A percentile compares a stretch with the other conserved stretches of the same genome.
Evolutionary conservation across 2,797 vertebrate species (phyloP).

Genomic region (Oceanodroma leucorhoa): DNA sequence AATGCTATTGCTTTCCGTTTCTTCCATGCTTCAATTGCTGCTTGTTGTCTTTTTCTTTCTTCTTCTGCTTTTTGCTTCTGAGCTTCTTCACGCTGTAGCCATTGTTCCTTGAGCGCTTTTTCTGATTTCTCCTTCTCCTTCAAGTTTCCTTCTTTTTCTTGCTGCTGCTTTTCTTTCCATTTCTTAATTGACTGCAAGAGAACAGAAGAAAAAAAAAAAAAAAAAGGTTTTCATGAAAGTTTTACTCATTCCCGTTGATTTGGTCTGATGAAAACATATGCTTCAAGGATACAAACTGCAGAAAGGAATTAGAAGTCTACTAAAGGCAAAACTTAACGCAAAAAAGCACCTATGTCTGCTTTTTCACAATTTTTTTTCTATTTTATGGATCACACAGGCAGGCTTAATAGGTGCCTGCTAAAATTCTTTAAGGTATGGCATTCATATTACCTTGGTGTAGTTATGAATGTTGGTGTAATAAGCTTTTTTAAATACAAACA

Average conservation of each 20-base stretch:
- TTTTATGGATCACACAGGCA: neutral
- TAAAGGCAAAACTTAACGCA: neutral
- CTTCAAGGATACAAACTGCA: neutral
- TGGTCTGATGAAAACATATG: neutral
- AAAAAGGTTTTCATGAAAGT: neutral
- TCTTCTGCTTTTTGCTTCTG: slow-evolving; percentile 77
- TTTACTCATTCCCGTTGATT: neutral
- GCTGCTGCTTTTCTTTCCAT: slow-evolving; percentile 83
- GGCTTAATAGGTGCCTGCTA: neutral
- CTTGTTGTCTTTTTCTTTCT: slow-evolving; percentile 75
- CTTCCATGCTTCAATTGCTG: slow-evolving; percentile 81
- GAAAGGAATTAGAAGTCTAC: neutral
- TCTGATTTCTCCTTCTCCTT: slow-evolving; percentile 75
- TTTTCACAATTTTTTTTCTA: neutral
- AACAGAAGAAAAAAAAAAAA: too few species aligned
- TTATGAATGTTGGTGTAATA: neutral
- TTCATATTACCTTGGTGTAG: neutral
- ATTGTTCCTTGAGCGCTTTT: slow-evolving; percentile 50
- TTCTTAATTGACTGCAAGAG: slow-evolving; percentile 83
- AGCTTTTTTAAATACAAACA: neutral
- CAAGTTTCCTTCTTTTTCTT: slow-evolving; percentile 72
- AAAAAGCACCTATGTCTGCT: neutral
- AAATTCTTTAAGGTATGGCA: neutral
- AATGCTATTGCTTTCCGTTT: slow-evolving; percentile 75
- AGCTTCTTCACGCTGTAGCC: slow-evolving; percentile 52